phyloP scores from a whole-genome alignment of 2,888 invertebrate species.

The Rotaria socialis region DNA sequence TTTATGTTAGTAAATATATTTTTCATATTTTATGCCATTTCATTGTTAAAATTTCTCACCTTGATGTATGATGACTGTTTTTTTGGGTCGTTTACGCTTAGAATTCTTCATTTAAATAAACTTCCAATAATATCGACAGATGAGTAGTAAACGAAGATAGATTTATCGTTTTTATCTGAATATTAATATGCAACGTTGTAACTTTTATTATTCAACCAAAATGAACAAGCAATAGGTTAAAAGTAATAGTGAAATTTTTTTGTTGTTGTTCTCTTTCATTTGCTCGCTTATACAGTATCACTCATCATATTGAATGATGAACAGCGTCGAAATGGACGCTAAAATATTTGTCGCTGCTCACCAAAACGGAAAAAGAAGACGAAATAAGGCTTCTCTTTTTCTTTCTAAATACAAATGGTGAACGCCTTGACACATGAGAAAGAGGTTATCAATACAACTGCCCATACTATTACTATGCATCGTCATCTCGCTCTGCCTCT shows the following conservation, averaged over 20 bases:
- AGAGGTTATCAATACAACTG: conserved; percentile 15
- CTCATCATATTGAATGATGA: background rate
- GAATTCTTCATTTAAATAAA: background rate
- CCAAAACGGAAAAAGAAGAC: background rate
- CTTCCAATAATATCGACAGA: background rate
- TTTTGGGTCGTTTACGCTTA: background rate
- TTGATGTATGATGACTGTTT: background rate
- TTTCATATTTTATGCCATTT: background rate
- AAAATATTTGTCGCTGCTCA: background rate
- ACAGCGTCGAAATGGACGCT: background rate
- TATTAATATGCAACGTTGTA: background rate
- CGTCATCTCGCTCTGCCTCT: background rate
- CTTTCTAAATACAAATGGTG: background rate
- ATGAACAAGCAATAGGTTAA: background rate
- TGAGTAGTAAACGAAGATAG: background rate
- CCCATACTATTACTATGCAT: conserved; percentile 5
- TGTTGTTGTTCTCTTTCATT: background rate
- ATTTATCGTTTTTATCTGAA: background rate
- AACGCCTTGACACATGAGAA: conserved; percentile 23
- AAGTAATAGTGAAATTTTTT: background rate
- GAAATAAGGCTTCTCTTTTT: background rate
- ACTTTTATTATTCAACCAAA: background rate
- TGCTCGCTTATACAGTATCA: background rate
- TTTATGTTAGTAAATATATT: too few species aligned
- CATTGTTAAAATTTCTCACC: background rate